Base-by-base conservation (phyloP, 1,140 invertebrate species). In the Temnothorax longispinosus region DNA sequence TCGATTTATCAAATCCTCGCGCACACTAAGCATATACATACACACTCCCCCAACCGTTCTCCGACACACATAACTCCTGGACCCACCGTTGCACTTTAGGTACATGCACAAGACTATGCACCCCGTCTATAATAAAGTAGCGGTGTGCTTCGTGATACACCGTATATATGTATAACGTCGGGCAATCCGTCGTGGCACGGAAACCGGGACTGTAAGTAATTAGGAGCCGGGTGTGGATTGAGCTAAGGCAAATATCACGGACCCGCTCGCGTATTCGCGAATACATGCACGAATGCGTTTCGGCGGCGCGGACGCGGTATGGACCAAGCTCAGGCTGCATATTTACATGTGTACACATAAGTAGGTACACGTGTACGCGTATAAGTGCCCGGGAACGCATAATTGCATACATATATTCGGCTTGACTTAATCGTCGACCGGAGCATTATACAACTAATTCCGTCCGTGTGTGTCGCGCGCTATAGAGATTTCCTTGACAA, bases 241-340 rank as follows among this genome's bases (percentile, higher is more conserved):
- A 93, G 92, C 87, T 93, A 92, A 93, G 92, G 90, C 88, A 93
- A 93, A 93, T 93, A 93, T 91, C 87, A 91, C 89, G 88, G 86
- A 90, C 87, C 85, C 89, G 88, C 87, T 91, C 65, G 78, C 74
- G 86, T 85, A 91, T 88, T 91, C 89, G 54, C 86, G 89, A 84
- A 87, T 88, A 90, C 90, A 92, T 90, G 91, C 91, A 89, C 92
- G 92, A 93, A 93, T 92, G 90, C 90, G 85, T 89, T 89, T 91
- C 80, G 88, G 65, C 65, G 65, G 65, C 64, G 72, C 88, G 88
- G 91, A 92, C 88, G 86, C 77, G 72, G 86, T 90, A 90, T 89
- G 89, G 87, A 90, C 91, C 90, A 72, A 32, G 89, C 62, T 82
- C 80, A 50, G 72, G 52, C 85, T 89, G 88, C 65, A 91, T 87